phyloP scores from a whole-genome alignment of 2,888 invertebrate genomes.

The Oxystoma pomonae region DNA sequence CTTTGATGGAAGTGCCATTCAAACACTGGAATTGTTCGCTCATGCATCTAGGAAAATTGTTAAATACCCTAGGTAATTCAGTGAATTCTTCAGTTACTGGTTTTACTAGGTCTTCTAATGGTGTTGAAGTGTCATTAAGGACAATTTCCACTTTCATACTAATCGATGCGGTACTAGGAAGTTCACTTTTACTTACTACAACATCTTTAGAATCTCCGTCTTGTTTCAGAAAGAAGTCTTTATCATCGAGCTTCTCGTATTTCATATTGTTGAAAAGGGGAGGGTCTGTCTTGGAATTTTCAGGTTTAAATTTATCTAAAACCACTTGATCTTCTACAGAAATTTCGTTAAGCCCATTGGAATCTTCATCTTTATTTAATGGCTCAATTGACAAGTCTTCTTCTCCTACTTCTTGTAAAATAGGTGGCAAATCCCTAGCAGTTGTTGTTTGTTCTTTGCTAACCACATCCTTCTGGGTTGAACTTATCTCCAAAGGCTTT shows the following conservation, averaged over 20 bases:
- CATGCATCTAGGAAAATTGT: conserved; percentile 52
- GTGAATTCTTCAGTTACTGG: conserved; percentile 42
- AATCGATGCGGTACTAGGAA: background rate
- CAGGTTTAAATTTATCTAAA: conserved; percentile 33
- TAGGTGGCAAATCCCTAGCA: background rate
- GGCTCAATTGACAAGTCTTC: conserved; percentile 31
- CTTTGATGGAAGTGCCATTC: conserved; percentile 55
- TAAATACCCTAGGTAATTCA: conserved; percentile 23
- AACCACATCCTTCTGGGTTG: background rate
- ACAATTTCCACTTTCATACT: background rate
- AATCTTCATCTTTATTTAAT: conserved; percentile 1
- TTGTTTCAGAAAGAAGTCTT: conserved; percentile 22
- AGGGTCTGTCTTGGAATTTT: conserved; percentile 11
- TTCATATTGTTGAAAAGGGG: conserved; percentile 19
- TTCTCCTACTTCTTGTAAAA: background rate
- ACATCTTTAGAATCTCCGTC: conserved; percentile 5
- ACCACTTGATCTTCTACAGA: conserved; percentile 36
- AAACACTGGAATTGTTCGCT: conserved; percentile 56
- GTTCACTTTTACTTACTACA: background rate
- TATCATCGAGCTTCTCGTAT: conserved; percentile 27
- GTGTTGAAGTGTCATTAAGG: background rate
- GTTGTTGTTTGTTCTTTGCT: background rate
- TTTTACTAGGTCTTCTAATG: conserved; percentile 31
- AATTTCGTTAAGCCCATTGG: conserved; percentile 30
- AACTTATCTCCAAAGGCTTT: conserved; percentile 5